phyloP scores from a whole-genome alignment of 2,113 vertebrate species.

The Maccullochella peelii region DNA sequence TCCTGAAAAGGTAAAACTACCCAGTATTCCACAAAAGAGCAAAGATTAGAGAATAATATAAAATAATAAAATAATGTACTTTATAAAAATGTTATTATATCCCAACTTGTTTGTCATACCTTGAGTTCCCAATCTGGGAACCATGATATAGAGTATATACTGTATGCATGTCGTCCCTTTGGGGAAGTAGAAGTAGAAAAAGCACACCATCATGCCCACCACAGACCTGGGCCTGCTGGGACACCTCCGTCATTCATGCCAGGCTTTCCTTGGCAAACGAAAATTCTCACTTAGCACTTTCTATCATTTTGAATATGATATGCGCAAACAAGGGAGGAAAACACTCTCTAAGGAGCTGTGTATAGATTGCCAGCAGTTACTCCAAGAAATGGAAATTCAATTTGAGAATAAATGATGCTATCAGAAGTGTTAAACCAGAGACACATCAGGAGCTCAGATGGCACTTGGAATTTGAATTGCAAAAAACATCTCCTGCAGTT shows the following conservation, averaged over 20 bases:
- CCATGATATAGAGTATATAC: background rate
- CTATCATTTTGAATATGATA: conserved; percentile 60
- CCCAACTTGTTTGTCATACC: background rate
- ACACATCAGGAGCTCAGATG: conserved; percentile 48
- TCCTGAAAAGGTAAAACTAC: background rate
- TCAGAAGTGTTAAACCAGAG: conserved; percentile 66
- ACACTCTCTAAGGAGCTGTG: conserved; percentile 40
- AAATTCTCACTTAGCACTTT: conserved; percentile 34
- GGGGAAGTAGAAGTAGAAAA: conserved; percentile 1
- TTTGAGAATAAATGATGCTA: conserved; percentile 64
- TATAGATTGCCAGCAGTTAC: conserved; percentile 59
- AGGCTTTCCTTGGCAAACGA: conserved; percentile 20
- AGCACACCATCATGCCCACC: background rate
- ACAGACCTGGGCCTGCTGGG: background rate
- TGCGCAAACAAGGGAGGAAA: conserved; percentile 50
- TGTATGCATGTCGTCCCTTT: background rate
- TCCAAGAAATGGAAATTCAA: conserved; percentile 67
- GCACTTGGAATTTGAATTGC: conserved; percentile 61
- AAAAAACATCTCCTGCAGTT: conserved; percentile 35
- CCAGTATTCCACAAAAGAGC: background rate
- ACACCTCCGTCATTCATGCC: conserved; percentile 2
- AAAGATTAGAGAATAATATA: background rate
- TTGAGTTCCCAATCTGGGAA: background rate
- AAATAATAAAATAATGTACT: no score
- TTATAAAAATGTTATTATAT: background rate